A percentile compares a stretch with the other conserved stretches of the same genome.
Evolutionary conservation across 2,797 vertebrate species (phyloP).

Genomic region (Pterois miles): DNA sequence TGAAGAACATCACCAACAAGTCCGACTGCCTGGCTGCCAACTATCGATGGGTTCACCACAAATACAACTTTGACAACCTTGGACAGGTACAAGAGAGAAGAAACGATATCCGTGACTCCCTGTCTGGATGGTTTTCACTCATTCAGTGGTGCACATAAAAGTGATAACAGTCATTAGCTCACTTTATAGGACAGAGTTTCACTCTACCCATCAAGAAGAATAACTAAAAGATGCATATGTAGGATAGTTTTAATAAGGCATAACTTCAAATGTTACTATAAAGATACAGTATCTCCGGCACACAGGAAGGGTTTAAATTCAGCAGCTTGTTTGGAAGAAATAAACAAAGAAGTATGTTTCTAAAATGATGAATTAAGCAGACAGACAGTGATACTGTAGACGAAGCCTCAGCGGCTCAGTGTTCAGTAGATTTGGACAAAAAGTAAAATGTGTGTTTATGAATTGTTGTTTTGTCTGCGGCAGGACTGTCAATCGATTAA

Average conservation of each 20-base stretch:
- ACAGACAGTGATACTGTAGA: not conserved
- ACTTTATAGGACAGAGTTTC: not conserved
- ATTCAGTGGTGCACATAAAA: not conserved
- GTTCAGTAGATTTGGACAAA: not conserved
- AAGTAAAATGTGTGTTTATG: not conserved
- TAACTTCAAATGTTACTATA: too few relatives aligned
- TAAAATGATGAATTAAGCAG: not conserved
- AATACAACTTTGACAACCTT: constrained; percentile 98
- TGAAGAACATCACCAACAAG: constrained; percentile 95
- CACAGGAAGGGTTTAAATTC: not conserved
- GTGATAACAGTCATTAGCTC: not conserved
- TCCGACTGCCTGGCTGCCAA: constrained; percentile 92
- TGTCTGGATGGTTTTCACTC: not conserved
- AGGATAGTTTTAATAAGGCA: not conserved
- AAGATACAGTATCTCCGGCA: too few relatives aligned
- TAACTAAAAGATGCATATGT: too few relatives aligned
- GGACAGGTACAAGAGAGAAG: constrained; percentile 87
- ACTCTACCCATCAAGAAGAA: not conserved
- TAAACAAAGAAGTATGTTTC: not conserved
- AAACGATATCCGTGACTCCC: not conserved
- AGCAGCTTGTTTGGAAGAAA: not conserved
- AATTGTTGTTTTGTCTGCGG: not conserved
- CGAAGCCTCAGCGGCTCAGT: not conserved
- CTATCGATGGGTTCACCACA: constrained; percentile 97
- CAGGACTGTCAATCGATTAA: too few relatives aligned